Conservation (phyloP, 1,140 invertebrate species). For the Leptonema lineaticorne region DNA sequence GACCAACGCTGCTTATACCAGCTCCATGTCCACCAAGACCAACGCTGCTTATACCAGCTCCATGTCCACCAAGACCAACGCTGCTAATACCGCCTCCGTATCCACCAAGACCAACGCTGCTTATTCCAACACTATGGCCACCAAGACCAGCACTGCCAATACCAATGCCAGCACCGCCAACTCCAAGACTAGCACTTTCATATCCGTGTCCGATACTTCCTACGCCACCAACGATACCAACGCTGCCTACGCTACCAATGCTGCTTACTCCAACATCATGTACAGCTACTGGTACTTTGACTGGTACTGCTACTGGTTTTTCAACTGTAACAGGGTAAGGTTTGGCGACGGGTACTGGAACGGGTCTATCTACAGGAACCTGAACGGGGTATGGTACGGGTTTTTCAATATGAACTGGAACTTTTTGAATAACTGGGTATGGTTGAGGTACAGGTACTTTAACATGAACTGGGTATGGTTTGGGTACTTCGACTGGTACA, state of each 20-base stretch:
- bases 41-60: not conserved
- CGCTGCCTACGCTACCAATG: not conserved
- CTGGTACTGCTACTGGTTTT: conserved; percentile 59
- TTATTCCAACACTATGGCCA: not conserved
- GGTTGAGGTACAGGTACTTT: conserved; percentile 59
- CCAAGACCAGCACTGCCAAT: not conserved
- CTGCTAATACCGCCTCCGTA: not conserved
- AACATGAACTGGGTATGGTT: conserved; percentile 58
- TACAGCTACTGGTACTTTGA: conserved; percentile 59
- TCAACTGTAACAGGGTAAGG: conserved; percentile 54
- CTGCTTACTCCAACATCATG: conserved; percentile 45
- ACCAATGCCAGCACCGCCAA: not conserved
- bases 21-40: not conserved
- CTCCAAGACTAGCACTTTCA: not conserved
- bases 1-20: not conserved
- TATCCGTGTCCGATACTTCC: not conserved
- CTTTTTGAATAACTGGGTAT: conserved; percentile 59
- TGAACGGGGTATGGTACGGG: conserved; percentile 65
- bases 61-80: not conserved
- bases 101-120: not conserved
- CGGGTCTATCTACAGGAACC: conserved; percentile 60
- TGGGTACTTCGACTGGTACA: conserved; percentile 57
- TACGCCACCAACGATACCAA: not conserved
- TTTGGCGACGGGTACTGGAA: conserved; percentile 58
- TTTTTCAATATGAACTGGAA: conserved; percentile 65